Evolutionary conservation across 23 tunicate genomes (phyloP).

Genomic region (Styela plicata): DNA sequence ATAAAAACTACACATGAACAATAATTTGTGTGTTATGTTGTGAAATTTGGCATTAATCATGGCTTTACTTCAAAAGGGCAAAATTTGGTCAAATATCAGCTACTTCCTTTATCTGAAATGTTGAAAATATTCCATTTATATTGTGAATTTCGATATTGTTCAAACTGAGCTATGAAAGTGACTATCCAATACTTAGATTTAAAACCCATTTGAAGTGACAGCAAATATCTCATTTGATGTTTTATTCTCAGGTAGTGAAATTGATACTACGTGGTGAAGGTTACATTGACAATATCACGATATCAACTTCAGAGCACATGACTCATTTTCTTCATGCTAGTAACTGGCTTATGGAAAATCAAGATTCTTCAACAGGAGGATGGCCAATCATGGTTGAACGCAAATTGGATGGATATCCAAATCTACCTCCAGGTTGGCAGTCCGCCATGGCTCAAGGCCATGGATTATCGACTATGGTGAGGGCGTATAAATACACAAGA

Average conservation of each 20-base stretch:
- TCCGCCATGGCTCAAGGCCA: conserved; percentile 99
- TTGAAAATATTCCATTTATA: too few relatives aligned
- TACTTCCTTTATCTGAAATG: too few relatives aligned
- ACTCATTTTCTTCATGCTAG: conserved; percentile 61
- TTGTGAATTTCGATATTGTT: too few relatives aligned
- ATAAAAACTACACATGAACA: too few relatives aligned
- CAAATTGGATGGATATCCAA: conserved; percentile 32
- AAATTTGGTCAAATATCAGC: too few relatives aligned
- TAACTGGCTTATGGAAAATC: conserved; percentile 66
- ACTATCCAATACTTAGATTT: too few relatives aligned
- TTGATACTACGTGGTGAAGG: conserved; percentile 65
- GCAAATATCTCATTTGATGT: too few relatives aligned
- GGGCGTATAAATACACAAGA: conserved; percentile 48
- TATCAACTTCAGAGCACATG: conserved; percentile 68
- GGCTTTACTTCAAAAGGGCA: too few relatives aligned
- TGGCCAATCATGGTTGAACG: conserved; percentile 76
- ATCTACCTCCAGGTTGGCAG: conserved; percentile 89
- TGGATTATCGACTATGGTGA: conserved; percentile 62
- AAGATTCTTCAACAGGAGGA: conserved; percentile 60
- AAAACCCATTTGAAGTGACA: too few relatives aligned
- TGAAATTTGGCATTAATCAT: too few relatives aligned
- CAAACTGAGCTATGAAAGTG: too few relatives aligned
- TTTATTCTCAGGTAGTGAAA: conserved; percentile 44
- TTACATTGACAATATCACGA: conserved; percentile 60
- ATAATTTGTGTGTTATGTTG: too few relatives aligned